phyloP scores from a whole-genome alignment of 2,888 invertebrate species.

The Camptogramma bilineatum region DNA sequence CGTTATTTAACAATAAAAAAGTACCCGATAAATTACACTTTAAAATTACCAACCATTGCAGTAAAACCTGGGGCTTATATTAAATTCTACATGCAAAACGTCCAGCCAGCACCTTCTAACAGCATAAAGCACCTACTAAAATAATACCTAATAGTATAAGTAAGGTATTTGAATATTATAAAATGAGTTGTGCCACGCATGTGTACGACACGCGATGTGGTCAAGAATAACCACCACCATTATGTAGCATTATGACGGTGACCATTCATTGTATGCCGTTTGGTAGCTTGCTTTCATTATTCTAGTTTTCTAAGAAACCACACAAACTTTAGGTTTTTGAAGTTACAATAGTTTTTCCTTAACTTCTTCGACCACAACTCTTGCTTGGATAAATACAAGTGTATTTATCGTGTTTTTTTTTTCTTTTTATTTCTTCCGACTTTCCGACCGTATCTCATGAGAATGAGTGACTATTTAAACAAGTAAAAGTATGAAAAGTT shows the following conservation, averaged over 20 bases:
- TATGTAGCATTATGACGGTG: not conserved
- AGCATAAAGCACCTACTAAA: not conserved
- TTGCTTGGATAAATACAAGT: no score
- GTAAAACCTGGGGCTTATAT: not conserved
- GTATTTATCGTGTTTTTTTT: no score
- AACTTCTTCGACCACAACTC: no score
- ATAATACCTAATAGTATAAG: constrained; percentile 21
- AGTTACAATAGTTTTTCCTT: no score
- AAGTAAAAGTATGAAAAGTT: no score
- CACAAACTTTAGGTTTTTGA: no score
- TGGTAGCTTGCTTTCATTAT: not conserved
- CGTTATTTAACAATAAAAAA: no score
- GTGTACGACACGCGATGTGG: constrained; percentile 27
- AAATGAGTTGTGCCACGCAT: constrained; percentile 22
- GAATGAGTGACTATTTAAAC: no score
- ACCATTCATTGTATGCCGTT: not conserved
- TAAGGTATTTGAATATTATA: constrained; percentile 29
- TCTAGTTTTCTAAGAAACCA: no score
- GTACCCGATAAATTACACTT: not conserved
- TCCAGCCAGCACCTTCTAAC: not conserved
- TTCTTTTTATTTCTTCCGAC: no score
- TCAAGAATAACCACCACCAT: constrained; percentile 9
- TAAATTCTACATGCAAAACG: not conserved
- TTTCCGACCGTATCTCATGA: no score
- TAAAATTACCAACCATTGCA: not conserved